A percentile compares a stretch with the other conserved stretches of the same genome.
phyloP scores from a whole-genome alignment of 2,113 vertebrate genomes.

The Speoplatyrhinus poulsoni region DNA sequence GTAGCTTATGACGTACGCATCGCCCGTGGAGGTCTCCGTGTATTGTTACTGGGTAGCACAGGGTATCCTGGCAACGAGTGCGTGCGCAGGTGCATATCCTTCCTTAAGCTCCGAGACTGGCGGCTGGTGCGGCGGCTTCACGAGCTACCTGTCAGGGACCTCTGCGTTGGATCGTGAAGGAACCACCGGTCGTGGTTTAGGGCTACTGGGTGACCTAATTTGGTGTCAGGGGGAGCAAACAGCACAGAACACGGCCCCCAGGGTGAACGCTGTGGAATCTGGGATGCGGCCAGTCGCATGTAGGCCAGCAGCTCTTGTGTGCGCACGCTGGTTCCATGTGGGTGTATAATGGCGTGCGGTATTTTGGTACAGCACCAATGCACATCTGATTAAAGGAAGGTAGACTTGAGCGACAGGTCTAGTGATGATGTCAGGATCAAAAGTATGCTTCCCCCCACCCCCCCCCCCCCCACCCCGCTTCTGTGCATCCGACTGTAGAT shows the following conservation, averaged over 20 bases:
- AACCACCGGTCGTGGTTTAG: conserved; percentile 38
- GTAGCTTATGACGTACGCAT: neutral
- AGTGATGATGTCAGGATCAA: conserved; percentile 48
- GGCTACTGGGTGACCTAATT: conserved; percentile 64
- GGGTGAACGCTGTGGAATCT: conserved; percentile 62
- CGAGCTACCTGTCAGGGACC: conserved; percentile 44
- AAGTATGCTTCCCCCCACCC: neutral
- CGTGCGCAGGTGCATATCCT: conserved; percentile 30
- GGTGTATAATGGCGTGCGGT: conserved; percentile 46
- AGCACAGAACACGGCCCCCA: conserved; percentile 58
- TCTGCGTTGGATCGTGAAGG: conserved; percentile 30
- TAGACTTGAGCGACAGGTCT: conserved; percentile 38
- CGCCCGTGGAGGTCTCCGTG: neutral
- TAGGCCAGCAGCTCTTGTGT: conserved; percentile 72
- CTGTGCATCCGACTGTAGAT: conserved; percentile 22
- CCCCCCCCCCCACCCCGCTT: too few species aligned
- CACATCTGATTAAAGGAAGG: conserved; percentile 34
- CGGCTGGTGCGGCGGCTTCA: conserved; percentile 27
- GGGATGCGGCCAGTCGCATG: conserved; percentile 71
- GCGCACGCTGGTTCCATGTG: conserved; percentile 46
- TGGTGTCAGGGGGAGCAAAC: conserved; percentile 38
- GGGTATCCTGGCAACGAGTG: conserved; percentile 33
- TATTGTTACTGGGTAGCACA: neutral
- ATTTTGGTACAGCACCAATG: conserved; percentile 33
- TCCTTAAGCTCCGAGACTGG: conserved; percentile 27